A percentile compares a stretch with the other conserved stretches of the same genome.
These are phyloP conservation scores for Globicephala melas DNA, from an alignment of 2,113 vertebrate genomes.

Conservation along the genomic window DNA sequence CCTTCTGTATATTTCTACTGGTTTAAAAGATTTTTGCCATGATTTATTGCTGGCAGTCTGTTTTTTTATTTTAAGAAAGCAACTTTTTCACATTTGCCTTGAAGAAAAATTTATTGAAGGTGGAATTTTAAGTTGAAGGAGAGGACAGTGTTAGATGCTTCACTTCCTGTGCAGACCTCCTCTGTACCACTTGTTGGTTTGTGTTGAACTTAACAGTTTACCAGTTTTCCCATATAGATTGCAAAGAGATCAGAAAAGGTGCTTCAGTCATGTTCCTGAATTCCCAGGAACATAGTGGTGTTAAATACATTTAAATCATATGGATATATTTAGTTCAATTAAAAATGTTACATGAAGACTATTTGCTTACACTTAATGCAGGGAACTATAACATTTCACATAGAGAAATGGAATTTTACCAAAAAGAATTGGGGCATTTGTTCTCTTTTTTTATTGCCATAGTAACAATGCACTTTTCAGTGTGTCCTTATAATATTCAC, in stretches of 20 bases:
- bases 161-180: neutral
- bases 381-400: neutral
- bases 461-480: slow-evolving; percentile 53
- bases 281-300: neutral
- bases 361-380: neutral
- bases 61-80: neutral
- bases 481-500: slow-evolving; percentile 53
- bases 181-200: neutral
- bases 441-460: slow-evolving; percentile 67
- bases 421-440: slow-evolving; percentile 23
- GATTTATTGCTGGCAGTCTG: neutral
- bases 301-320: neutral
- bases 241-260: neutral
- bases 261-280: neutral
- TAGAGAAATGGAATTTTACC: slow-evolving; percentile 18
- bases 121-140: neutral
- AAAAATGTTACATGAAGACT: neutral
- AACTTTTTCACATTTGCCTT: neutral
- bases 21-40: neutral
- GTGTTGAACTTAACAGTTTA: neutral
- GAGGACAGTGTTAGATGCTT: neutral
- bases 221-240: neutral
- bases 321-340: neutral
- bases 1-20: neutral
- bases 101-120: neutral